Percentiles rank a stretch among this genome's conserved stretches.
Evolutionary conservation across 2,888 invertebrate genomes (phyloP).

Genomic region (Periphyllus acericola): DNA sequence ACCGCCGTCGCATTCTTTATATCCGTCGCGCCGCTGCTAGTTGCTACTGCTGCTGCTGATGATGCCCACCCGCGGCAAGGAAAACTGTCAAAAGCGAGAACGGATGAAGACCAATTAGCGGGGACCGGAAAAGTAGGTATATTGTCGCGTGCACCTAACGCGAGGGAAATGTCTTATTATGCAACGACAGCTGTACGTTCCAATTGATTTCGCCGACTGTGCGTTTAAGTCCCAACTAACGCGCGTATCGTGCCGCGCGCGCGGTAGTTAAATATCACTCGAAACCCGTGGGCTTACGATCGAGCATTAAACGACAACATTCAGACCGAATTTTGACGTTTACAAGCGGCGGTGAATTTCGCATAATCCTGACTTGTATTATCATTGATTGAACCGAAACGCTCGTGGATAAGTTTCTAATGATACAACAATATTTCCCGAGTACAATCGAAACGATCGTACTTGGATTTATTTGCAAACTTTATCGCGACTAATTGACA

Average conservation of each 20-base stretch:
- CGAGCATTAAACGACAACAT: background rate
- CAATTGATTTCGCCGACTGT: conserved; percentile 6
- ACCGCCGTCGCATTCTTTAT: no score
- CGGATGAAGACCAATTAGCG: conserved; percentile 45
- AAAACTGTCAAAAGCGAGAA: conserved; percentile 40
- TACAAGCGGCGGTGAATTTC: no score
- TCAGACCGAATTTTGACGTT: no score
- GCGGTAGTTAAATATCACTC: background rate
- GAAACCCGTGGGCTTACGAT: background rate
- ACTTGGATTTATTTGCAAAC: no score
- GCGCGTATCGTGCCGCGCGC: background rate
- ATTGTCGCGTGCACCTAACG: background rate
- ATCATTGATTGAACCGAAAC: no score
- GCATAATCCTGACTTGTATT: no score
- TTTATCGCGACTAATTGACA: no score
- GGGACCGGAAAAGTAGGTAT: background rate
- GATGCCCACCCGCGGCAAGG: background rate
- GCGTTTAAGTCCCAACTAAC: background rate
- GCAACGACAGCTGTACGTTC: conserved; percentile 31
- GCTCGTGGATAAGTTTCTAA: no score
- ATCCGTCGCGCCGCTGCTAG: no score
- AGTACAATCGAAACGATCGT: no score
- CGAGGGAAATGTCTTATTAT: conserved; percentile 25
- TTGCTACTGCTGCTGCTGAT: no score
- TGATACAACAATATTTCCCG: no score